Conservation (phyloP, 2,888 invertebrate genomes). For the Deilephila porcellus region DNA sequence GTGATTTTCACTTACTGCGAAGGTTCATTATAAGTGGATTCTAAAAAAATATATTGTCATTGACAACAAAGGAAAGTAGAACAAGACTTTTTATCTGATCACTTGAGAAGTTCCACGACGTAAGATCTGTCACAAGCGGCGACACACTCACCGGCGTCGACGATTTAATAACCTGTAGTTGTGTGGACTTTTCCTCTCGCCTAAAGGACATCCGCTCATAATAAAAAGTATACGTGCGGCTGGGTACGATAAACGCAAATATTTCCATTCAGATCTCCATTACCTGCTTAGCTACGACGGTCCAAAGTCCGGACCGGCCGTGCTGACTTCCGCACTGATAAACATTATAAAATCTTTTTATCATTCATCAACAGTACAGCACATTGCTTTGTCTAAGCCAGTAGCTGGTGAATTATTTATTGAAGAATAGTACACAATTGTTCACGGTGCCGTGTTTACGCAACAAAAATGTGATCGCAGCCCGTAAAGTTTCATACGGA, state of each 20-base stretch:
- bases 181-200: neutral
- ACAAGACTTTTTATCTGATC: conserved; percentile 33
- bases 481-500: neutral
- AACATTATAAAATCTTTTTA: conserved; percentile 16
- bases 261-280: neutral
- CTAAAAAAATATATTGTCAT: neutral
- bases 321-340: conserved; percentile 8
- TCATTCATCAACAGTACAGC: conserved; percentile 3
- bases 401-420: conserved; percentile 7
- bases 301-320: neutral
- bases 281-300: conserved; percentile 3
- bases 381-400: neutral
- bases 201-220: neutral
- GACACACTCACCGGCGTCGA: neutral
- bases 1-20: neutral
- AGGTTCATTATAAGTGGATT: neutral
- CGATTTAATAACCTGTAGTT: neutral
- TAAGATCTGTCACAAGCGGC: neutral
- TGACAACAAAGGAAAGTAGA: conserved; percentile 22
- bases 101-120: conserved; percentile 6
- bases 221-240: neutral
- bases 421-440: neutral
- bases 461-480: neutral
- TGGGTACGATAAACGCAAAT: neutral
- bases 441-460: neutral